A percentile compares a stretch with the other conserved stretches of the same genome.
Evolutionary conservation across 2,113 vertebrate species (phyloP).

Genomic region (Lepisosteus oculatus): DNA sequence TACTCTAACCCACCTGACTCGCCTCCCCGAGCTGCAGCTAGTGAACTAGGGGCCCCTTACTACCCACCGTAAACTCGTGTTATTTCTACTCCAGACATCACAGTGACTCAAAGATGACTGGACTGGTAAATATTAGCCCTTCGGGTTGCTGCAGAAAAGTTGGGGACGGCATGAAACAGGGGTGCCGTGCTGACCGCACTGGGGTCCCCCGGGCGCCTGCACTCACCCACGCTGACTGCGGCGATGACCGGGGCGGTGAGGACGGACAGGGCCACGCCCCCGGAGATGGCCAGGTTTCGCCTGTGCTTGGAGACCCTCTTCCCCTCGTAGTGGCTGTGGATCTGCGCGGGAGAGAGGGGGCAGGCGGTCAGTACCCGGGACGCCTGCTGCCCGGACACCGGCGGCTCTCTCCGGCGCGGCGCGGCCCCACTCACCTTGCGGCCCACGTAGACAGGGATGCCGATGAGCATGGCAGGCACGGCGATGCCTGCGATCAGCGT

Average conservation of each 20-base stretch:
- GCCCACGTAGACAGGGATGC: slow-evolving; percentile 93
- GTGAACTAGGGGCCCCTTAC: too few relatives aligned
- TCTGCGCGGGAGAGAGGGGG: slow-evolving; percentile 64
- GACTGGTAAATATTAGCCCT: too few relatives aligned
- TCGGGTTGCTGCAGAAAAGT: too few relatives aligned
- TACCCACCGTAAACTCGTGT: too few relatives aligned
- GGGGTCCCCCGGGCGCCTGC: background rate
- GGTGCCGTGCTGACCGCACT: background rate
- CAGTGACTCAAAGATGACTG: too few relatives aligned
- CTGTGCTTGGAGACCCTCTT: slow-evolving; percentile 91
- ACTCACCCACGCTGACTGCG: slow-evolving; percentile 93
- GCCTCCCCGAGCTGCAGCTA: too few relatives aligned
- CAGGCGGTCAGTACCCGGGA: background rate
- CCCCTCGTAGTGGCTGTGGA: slow-evolving; percentile 93
- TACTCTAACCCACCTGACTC: too few relatives aligned
- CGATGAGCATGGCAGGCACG: slow-evolving; percentile 97
- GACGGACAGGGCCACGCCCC: slow-evolving; percentile 92
- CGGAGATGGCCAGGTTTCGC: slow-evolving; percentile 94
- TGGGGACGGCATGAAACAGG: too few relatives aligned
- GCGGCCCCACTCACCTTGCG: slow-evolving; percentile 77
- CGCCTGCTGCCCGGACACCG: too few relatives aligned
- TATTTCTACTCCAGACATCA: too few relatives aligned
- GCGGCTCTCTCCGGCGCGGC: background rate
- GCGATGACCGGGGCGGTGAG: slow-evolving; percentile 94
- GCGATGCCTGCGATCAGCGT: slow-evolving; percentile 97